A percentile compares a stretch with the other conserved stretches of the same genome.
These are phyloP conservation scores for Stenodera caucasica DNA, from an alignment of 2,888 invertebrate genomes.

Conservation along the genomic window DNA sequence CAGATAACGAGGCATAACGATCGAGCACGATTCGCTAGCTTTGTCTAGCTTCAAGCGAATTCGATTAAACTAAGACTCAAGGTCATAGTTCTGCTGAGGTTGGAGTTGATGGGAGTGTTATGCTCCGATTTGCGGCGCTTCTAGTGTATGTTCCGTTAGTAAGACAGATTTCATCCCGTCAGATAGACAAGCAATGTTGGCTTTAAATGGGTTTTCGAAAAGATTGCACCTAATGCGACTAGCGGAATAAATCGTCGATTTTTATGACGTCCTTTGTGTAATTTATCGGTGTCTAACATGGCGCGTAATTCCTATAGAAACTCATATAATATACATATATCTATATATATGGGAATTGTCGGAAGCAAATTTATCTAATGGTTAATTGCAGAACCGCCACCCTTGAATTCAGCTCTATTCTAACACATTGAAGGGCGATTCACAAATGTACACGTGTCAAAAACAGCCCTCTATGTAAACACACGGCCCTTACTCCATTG, in stretches of 20 bases:
- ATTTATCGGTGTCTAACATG: slow-evolving; percentile 20
- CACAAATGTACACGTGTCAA: slow-evolving; percentile 29
- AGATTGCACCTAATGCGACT: neutral
- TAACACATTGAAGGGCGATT: neutral
- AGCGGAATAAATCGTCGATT: slow-evolving; percentile 13
- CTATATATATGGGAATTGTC: too few relatives aligned
- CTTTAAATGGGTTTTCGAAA: neutral
- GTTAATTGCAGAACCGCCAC: slow-evolving; percentile 23
- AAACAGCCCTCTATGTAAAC: slow-evolving; percentile 35
- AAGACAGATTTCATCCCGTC: neutral
- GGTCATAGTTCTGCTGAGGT: too few relatives aligned
- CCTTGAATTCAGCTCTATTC: slow-evolving; percentile 26
- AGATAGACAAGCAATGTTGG: neutral
- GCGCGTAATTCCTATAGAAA: slow-evolving; percentile 17
- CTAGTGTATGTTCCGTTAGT: too few relatives aligned
- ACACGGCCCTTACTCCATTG: slow-evolving; percentile 26
- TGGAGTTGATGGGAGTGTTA: too few relatives aligned
- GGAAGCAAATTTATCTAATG: slow-evolving; percentile 25
- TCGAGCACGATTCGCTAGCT: too few relatives aligned
- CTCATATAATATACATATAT: too few relatives aligned
- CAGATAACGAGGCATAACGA: too few relatives aligned
- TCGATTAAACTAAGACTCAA: too few relatives aligned
- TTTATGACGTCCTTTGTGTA: slow-evolving; percentile 15
- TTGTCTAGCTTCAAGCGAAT: too few relatives aligned
- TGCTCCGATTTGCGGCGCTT: too few relatives aligned